phyloP scores from a whole-genome alignment of 2,888 invertebrate species.

The Elegia similella region DNA sequence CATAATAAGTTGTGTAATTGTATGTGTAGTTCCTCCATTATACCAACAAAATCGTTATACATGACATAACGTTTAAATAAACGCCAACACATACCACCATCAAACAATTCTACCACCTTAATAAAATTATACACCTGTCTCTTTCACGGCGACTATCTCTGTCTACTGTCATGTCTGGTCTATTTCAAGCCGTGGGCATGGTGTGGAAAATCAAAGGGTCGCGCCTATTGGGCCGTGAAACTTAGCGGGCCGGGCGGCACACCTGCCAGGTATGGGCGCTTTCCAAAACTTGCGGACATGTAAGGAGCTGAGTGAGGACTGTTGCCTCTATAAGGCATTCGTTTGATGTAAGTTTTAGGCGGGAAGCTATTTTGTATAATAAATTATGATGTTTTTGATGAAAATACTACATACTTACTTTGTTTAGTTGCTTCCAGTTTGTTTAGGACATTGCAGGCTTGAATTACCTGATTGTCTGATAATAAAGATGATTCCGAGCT shows the following conservation, averaged over 20 bases:
- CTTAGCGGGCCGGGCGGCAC: conserved; percentile 32
- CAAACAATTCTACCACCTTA: conserved; percentile 5
- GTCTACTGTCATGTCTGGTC: conserved; percentile 38
- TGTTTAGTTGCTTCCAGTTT: too few species aligned
- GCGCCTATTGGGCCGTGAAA: conserved; percentile 33
- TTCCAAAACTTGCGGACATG: conserved; percentile 29
- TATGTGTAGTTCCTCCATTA: too few species aligned
- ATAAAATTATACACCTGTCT: conserved; percentile 25
- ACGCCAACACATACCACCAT: not conserved
- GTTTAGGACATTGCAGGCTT: too few species aligned
- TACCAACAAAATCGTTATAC: too few species aligned
- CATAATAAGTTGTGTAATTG: too few species aligned
- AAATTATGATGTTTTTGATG: not conserved
- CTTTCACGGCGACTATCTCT: conserved; percentile 25
- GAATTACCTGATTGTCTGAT: too few species aligned
- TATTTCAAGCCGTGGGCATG: conserved; percentile 40
- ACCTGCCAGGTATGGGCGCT: conserved; percentile 28
- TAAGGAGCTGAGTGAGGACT: not conserved
- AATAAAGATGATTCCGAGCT: too few species aligned
- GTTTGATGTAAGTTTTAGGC: conserved; percentile 6
- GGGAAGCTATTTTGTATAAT: not conserved
- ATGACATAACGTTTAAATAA: not conserved
- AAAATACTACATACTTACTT: too few species aligned
- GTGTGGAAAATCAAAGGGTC: conserved; percentile 48
- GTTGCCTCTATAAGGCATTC: not conserved